phyloP scores from a whole-genome alignment of 2,797 vertebrate genomes.

The Acanthurus tractus region DNA sequence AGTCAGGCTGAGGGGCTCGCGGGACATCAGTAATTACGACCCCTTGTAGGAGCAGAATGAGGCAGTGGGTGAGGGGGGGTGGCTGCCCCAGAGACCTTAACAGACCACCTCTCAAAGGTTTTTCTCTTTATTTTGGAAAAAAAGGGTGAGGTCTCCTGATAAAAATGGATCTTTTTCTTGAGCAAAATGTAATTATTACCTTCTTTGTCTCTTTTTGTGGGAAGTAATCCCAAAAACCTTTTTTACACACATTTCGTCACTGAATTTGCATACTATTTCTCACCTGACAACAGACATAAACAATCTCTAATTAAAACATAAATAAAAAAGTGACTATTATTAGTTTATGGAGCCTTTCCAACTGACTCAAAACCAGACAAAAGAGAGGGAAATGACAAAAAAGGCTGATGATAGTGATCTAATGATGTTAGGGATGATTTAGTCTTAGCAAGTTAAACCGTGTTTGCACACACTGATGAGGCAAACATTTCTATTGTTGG shows the following conservation, averaged over 20 bases:
- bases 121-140: not conserved
- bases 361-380: not conserved
- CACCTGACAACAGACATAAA: not conserved
- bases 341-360: not conserved
- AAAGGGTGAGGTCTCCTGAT: not conserved
- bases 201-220: not conserved
- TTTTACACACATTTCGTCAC: not conserved
- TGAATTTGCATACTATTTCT: not conserved
- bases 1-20: constrained; percentile 48
- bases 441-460: not conserved
- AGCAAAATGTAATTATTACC: not conserved
- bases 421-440: not conserved
- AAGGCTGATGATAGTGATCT: not conserved
- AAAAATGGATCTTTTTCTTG: not conserved
- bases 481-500: too few relatives aligned
- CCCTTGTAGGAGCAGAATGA: constrained; percentile 28
- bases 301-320: not conserved
- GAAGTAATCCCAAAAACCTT: not conserved
- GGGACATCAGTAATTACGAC: constrained; percentile 67
- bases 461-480: not conserved
- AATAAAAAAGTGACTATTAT: not conserved
- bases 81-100: constrained; percentile 11
- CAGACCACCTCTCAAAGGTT: not conserved
- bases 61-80: constrained; percentile 44
- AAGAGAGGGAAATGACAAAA: not conserved